Conservation (phyloP, 2,888 invertebrate genomes). For the Drosophila birchii region DNA sequence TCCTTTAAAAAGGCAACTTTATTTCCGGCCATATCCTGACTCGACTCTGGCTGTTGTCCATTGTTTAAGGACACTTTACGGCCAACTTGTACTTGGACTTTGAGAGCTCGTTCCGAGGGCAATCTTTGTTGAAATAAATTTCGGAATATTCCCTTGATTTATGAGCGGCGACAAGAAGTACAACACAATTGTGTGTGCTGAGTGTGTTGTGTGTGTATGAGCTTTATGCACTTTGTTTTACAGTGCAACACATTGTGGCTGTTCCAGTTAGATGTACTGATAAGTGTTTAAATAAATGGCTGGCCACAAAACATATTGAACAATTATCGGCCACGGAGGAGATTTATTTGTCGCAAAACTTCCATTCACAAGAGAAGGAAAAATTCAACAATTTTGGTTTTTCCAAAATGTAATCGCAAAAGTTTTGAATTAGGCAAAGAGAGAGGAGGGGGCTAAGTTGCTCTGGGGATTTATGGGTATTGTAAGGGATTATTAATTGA, state of each 20-base stretch:
- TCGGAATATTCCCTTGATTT: conserved; percentile 69
- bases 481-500: background rate
- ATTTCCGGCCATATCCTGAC: conserved; percentile 32
- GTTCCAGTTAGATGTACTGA: conserved; percentile 37
- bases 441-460: background rate
- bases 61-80: conserved; percentile 57
- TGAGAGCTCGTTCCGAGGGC: conserved; percentile 18
- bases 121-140: conserved; percentile 77
- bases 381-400: background rate
- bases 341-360: conserved; percentile 45
- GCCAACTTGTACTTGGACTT: conserved; percentile 43
- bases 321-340: conserved; percentile 25
- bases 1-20: conserved; percentile 68
- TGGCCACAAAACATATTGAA: conserved; percentile 31
- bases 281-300: conserved; percentile 45
- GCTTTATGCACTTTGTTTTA: conserved; percentile 34
- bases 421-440: background rate
- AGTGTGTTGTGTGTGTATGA: conserved; percentile 3
- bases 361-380: conserved; percentile 3
- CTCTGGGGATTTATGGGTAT: background rate
- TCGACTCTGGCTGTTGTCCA: background rate
- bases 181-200: conserved; percentile 27
- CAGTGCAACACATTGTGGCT: conserved; percentile 24
- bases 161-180: conserved; percentile 51
- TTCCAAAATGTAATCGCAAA: conserved; percentile 20